phyloP scores from a whole-genome alignment of 2,113 vertebrate genomes.

The Petaurus breviceps region DNA sequence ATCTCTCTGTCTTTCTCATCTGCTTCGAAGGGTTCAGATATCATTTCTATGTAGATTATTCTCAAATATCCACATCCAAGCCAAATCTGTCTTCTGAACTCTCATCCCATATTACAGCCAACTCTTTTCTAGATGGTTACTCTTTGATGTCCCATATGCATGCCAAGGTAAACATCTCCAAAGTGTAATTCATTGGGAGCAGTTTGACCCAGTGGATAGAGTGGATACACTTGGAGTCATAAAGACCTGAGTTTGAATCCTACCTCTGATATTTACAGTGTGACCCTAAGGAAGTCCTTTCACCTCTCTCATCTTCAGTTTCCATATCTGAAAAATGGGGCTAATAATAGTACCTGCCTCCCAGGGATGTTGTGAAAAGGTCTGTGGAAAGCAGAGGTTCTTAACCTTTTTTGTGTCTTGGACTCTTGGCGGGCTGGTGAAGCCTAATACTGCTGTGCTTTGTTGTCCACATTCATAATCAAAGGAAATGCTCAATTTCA shows the following conservation, averaged over 20 bases:
- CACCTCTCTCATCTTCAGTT: neutral
- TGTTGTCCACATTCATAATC: neutral
- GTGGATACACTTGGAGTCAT: neutral
- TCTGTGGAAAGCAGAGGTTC: neutral
- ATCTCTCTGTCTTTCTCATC: neutral
- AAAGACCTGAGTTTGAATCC: neutral
- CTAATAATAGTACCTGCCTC: neutral
- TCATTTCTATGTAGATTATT: neutral
- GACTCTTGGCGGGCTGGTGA: neutral
- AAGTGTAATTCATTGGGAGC: neutral
- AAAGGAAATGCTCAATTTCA: neutral
- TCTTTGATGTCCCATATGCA: neutral
- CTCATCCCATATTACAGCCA: neutral
- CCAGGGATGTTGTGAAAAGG: neutral
- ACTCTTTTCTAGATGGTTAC: neutral
- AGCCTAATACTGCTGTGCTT: neutral
- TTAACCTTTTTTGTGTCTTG: neutral
- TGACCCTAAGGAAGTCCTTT: neutral
- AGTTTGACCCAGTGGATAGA: neutral
- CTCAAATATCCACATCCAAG: neutral
- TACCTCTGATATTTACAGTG: neutral
- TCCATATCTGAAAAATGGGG: neutral
- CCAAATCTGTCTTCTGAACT: neutral
- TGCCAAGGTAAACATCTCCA: neutral
- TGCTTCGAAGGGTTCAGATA: neutral